These are phyloP conservation scores for Leptatherina wallacei DNA, from an alignment of 2,797 vertebrate species.

Conservation along the genomic window DNA sequence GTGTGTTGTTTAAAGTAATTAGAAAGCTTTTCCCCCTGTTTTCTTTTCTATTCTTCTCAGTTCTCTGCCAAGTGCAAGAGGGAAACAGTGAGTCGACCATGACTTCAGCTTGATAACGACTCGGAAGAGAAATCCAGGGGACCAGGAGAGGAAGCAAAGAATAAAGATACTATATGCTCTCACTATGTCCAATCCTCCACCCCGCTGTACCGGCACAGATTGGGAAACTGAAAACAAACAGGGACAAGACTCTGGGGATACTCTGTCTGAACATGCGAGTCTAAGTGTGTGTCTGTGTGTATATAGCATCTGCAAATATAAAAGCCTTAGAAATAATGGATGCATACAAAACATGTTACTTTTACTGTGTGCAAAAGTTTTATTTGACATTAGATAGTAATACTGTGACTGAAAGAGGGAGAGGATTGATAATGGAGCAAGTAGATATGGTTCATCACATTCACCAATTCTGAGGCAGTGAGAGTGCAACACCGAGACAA, in stretches of 20 bases:
- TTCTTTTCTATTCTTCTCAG: slow-evolving; percentile 68
- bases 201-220: slow-evolving; percentile 57
- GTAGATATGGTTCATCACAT: slow-evolving; percentile 43
- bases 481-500: slow-evolving; percentile 43
- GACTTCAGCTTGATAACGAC: slow-evolving; percentile 73
- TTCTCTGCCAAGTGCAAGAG: slow-evolving; percentile 64
- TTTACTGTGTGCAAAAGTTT: slow-evolving; percentile 29
- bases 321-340: slow-evolving; percentile 49
- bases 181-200: slow-evolving; percentile 43
- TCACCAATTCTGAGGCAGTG: slow-evolving; percentile 35
- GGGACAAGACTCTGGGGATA: slow-evolving; percentile 70
- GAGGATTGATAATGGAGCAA: slow-evolving; percentile 31
- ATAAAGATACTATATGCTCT: slow-evolving; percentile 56
- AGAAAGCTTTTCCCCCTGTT: slow-evolving; percentile 71
- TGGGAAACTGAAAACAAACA: slow-evolving; percentile 77
- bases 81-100: slow-evolving; percentile 67
- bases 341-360: slow-evolving; percentile 17
- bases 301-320: slow-evolving; percentile 42
- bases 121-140: slow-evolving; percentile 61
- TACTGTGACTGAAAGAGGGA: slow-evolving; percentile 26
- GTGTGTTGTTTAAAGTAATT: slow-evolving; percentile 82
- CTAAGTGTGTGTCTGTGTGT: slow-evolving; percentile 9
- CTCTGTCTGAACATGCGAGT: slow-evolving; percentile 44
- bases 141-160: slow-evolving; percentile 58
- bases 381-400: slow-evolving; percentile 31